Evolutionary conservation across 2,888 invertebrate species (phyloP), one percentile per base, ranked within the genome.

Genomic region (Tipula vernalis): DNA sequence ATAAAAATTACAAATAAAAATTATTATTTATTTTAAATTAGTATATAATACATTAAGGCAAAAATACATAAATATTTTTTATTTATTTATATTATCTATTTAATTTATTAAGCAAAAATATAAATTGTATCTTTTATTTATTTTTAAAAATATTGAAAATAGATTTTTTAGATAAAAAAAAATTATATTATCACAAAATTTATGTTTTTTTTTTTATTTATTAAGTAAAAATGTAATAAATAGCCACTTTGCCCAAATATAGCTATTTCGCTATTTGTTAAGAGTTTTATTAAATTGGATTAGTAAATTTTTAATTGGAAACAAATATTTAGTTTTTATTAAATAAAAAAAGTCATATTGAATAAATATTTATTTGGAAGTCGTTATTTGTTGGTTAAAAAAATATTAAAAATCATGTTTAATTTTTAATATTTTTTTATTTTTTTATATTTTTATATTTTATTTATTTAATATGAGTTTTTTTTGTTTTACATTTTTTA

Each of bases 321-420:
- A 71, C n/a, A 57, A 28, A 51, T 44, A 71, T 71, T 71, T 71
- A 71, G 6, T 28, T 71, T 71, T 18, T 3, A 8, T 71, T 28
- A 28, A 28, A 3, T 28, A 71, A 71, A 51, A 51, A 71, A 71
- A 71, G 71, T 71, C 71, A 71, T 28, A 71, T 71, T 71, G 12
- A 71, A 71, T 71, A 71, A 71, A 71, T 71, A 57, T 71, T 71
- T 71, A n/a, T 71, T 71, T 71, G 71, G 71, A 71, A 71, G 71
- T 71, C 71, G 71, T 71, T 28, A 39, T 39, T 71, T 71, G 3
- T 28, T 71, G 28, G 28, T 10, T 71, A 18, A 71, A 71, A 71
- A 71, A 71, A 71, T 71, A 28, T 71, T 28, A 10, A 71, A 71
- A 71, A 71, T 71, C 28, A 28, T 28, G 1, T 28, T 28, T 28